Conservation (phyloP, 1,140 invertebrate genomes). For the Nebria ingens region DNA sequence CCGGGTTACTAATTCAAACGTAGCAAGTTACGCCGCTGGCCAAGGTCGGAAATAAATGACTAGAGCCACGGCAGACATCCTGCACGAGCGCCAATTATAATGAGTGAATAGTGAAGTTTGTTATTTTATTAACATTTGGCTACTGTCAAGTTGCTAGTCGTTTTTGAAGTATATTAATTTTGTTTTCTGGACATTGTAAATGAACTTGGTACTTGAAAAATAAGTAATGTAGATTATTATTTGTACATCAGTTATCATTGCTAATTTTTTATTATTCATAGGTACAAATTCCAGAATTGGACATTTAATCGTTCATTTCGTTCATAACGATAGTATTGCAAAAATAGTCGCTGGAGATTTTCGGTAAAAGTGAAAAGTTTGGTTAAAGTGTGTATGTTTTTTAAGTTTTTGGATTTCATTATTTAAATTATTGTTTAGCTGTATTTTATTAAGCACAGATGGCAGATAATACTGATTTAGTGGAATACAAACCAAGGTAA, state of each 20-base stretch:
- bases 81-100: too few species aligned
- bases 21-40: too few species aligned
- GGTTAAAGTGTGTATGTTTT: neutral
- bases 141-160: too few species aligned
- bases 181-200: neutral
- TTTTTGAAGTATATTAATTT: too few species aligned
- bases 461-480: neutral
- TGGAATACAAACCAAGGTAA: neutral
- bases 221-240: neutral
- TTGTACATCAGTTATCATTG: slow-evolving; percentile 1
- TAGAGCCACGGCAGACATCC: too few species aligned
- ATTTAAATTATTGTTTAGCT: neutral
- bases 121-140: too few species aligned
- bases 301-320: neutral
- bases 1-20: too few species aligned
- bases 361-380: neutral
- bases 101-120: too few species aligned
- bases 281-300: neutral
- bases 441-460: neutral
- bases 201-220: too few species aligned
- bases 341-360: neutral
- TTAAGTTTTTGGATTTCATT: neutral
- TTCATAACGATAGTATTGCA: too few species aligned
- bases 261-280: neutral
- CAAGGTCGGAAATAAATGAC: too few species aligned